These are phyloP conservation scores for Brachyopa scutellaris DNA, from an alignment of 2,888 invertebrate genomes.

Conservation along the genomic window DNA sequence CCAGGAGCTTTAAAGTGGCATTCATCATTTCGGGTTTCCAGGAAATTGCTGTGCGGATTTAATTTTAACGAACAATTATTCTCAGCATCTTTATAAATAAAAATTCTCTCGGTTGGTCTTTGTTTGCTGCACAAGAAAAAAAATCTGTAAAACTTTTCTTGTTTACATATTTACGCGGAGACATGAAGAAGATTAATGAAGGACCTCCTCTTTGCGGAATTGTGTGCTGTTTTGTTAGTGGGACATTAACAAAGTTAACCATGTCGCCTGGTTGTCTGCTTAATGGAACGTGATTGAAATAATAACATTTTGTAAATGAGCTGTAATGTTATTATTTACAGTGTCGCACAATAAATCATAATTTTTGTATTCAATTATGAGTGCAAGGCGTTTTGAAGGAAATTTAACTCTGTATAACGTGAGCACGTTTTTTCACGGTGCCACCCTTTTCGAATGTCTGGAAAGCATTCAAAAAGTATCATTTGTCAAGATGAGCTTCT, in stretches of 20 bases:
- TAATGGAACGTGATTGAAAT: conserved; percentile 54
- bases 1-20: background rate
- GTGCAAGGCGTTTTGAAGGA: no score
- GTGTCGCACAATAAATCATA: conserved; percentile 29
- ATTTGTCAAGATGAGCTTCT: no score
- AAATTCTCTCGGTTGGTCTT: conserved; percentile 13
- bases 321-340: conserved; percentile 39
- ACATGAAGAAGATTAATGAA: conserved; percentile 39
- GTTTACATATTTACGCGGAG: background rate
- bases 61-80: background rate
- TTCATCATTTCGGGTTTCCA: conserved; percentile 27
- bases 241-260: conserved; percentile 26
- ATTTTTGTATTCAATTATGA: conserved; percentile 1
- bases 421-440: no score
- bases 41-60: background rate
- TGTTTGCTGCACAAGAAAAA: conserved; percentile 27
- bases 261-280: conserved; percentile 50
- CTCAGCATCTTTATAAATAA: background rate
- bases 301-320: conserved; percentile 35
- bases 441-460: no score
- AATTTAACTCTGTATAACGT: no score
- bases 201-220: conserved; percentile 25
- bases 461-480: no score
- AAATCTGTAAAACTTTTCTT: conserved; percentile 8
- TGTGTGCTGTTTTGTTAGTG: background rate